phyloP scores from a whole-genome alignment of 2,797 vertebrate genomes.

The Ispidina lecontei region DNA sequence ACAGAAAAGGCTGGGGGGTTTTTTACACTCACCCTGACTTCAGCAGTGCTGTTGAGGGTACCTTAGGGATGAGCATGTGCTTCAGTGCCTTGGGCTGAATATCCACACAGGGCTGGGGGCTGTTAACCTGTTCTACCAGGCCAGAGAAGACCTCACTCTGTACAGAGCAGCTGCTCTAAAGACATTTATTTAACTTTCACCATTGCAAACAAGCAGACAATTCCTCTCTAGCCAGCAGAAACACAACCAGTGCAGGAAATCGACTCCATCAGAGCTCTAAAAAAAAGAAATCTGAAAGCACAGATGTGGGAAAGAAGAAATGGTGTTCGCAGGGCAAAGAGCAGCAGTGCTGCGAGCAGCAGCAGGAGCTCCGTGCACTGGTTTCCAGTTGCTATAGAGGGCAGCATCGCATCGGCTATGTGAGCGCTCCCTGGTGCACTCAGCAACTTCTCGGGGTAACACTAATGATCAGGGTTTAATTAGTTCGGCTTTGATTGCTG shows the following conservation, averaged over 20 bases:
- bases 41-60: background rate
- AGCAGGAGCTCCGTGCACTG: background rate
- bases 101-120: background rate
- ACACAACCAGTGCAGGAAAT: background rate
- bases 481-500: background rate
- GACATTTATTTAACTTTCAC: background rate
- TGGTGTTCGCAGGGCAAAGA: background rate
- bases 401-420: constrained; percentile 54
- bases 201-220: background rate
- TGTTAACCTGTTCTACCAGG: background rate
- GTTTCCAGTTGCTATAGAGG: constrained; percentile 73
- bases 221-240: background rate
- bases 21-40: background rate
- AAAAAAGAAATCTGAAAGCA: background rate
- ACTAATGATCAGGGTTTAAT: background rate
- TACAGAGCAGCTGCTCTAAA: background rate
- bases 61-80: background rate
- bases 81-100: background rate
- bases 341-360: background rate
- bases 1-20: background rate
- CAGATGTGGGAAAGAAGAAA: background rate
- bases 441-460: background rate
- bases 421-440: too few relatives aligned
- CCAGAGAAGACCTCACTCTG: background rate
- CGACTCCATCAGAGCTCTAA: background rate